These are phyloP conservation scores for Thecocarcelia acutangulata DNA, from an alignment of 2,888 invertebrate species.

Conservation along the genomic window DNA sequence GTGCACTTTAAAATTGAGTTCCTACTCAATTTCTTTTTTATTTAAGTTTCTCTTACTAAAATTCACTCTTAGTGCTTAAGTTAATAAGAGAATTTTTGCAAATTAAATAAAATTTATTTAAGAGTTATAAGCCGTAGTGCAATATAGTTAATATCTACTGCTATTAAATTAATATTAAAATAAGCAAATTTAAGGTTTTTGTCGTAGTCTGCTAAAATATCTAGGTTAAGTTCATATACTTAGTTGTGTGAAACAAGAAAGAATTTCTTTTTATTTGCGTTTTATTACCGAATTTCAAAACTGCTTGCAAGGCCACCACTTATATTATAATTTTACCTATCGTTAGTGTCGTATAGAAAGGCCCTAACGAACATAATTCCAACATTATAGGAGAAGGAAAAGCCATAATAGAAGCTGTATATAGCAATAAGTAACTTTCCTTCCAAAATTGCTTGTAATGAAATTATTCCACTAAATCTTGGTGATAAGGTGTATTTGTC, in stretches of 20 bases:
- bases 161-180: not conserved
- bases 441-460: no score
- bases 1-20: not conserved
- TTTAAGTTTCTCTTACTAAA: not conserved
- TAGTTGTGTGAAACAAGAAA: slow-evolving; percentile 6
- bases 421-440: no score
- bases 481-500: no score
- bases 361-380: no score
- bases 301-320: slow-evolving; percentile 3
- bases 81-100: not conserved
- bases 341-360: no score
- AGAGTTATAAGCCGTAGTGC: not conserved
- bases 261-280: slow-evolving; percentile 13
- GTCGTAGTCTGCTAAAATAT: slow-evolving; percentile 19
- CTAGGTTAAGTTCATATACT: slow-evolving; percentile 31
- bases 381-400: no score
- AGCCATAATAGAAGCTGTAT: no score
- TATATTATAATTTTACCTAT: not conserved
- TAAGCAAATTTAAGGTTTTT: slow-evolving; percentile 1
- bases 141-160: not conserved
- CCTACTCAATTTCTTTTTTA: slow-evolving; percentile 20
- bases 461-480: no score
- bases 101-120: not conserved
- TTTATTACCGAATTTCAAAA: slow-evolving; percentile 21
- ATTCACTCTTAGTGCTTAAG: not conserved